Evolutionary conservation across 2,888 invertebrate genomes (phyloP), one percentile per base, ranked within the genome.

Genomic region (Drosophila nr. fundita): DNA sequence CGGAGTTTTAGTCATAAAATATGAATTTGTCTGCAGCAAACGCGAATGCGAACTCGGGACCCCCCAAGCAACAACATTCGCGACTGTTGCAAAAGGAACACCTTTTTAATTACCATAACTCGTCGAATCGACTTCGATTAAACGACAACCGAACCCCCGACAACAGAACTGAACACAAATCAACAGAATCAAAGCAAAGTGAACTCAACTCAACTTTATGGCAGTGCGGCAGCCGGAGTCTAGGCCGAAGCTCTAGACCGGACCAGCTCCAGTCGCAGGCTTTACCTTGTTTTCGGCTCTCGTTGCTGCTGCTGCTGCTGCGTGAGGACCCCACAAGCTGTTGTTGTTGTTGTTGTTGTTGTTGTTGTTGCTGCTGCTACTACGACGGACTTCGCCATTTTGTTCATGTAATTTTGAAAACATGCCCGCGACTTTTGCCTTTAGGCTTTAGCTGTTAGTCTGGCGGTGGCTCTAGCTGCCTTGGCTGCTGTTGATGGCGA

Each of bases 41-140:
- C 52, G 62, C 78, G 40, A 57, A 32, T 57, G 69, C 65, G 69
- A 57, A 30, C 38, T 21, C 40, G 42, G 48, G 70, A 68, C 74
- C 81, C 66, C 82, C 80, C 81, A 79, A 54, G 70, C 78, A 64
- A 72, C 57, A 70, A 58, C 48, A 54, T 67, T 68, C 62, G 75
- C 73, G 80, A 71, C 68, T 76, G 80, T 75, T 76, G 85, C 82
- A 77, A 66, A 82, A 83, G 81, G 90, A 90, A 91, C 91, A 90
- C 90, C 91, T 90, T 91, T 90, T 91, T 91, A 91, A 91, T 91
- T 91, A 91, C 83, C 89, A 91, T 91, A 90, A 90, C 90, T 90
- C 78, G 89, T 90, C 86, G 83, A 53, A 87, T 83, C 69, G 84
- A 78, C 84, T 84, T 89, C 85, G 85, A 87, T 85, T 89, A 85